Percentiles rank a stretch among this genome's conserved stretches.
These are phyloP conservation scores for Lepidonotus clava DNA, from an alignment of 2,888 invertebrate genomes.

Conservation along the genomic window DNA sequence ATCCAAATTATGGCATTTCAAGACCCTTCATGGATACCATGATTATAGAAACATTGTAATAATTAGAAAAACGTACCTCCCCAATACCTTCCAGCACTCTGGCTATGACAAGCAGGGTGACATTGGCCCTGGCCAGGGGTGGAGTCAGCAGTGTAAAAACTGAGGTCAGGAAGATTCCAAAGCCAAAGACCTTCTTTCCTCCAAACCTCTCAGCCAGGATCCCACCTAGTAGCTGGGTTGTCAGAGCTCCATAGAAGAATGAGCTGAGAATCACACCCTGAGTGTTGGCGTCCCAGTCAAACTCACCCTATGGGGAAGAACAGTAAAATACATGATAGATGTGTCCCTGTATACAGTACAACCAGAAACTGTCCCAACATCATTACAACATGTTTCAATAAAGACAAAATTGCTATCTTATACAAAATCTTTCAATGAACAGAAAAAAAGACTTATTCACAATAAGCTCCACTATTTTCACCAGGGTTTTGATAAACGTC, in stretches of 20 bases:
- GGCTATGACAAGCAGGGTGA: constrained; percentile 86
- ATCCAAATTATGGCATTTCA: no score
- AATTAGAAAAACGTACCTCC: constrained; percentile 84
- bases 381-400: no score
- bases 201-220: constrained; percentile 90
- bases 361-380: no score
- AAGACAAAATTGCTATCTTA: no score
- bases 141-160: constrained; percentile 91
- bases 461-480: no score
- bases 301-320: constrained; percentile 77
- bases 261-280: constrained; percentile 90
- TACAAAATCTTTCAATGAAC: no score
- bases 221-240: constrained; percentile 92
- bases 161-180: constrained; percentile 91
- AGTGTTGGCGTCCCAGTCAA: constrained; percentile 86
- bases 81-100: constrained; percentile 90
- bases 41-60: no score
- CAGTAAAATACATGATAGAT: no score
- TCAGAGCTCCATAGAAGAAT: constrained; percentile 92
- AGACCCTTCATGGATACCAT: no score
- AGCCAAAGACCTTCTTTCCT: constrained; percentile 91
- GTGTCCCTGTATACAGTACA: no score
- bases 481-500: no score
- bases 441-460: no score
- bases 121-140: constrained; percentile 86